Conservation (phyloP, 2,113 vertebrate genomes). For the Gadus chalcogrammus region DNA sequence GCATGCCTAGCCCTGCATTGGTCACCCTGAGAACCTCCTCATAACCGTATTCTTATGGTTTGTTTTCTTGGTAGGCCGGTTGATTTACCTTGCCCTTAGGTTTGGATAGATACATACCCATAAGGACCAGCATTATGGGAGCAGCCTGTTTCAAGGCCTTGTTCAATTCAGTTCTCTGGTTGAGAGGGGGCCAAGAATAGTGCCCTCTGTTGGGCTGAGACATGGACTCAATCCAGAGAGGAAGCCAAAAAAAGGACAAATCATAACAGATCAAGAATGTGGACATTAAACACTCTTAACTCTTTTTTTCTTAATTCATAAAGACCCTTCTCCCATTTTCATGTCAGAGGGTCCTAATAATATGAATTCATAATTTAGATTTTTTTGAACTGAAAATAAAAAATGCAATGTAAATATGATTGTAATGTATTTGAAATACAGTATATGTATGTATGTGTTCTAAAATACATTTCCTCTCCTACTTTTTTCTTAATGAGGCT, state of each 20-base stretch:
- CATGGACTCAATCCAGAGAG: slow-evolving; percentile 10
- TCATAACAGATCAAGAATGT: slow-evolving; percentile 2
- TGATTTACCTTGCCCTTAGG: no score
- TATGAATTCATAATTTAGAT: not conserved
- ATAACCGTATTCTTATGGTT: no score
- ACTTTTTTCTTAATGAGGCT: slow-evolving; percentile 24
- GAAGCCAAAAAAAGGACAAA: slow-evolving; percentile 10
- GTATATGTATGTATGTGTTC: slow-evolving; percentile 45
- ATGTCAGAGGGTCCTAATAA: not conserved
- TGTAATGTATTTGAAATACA: slow-evolving; percentile 59
- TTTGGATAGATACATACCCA: no score
- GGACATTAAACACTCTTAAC: slow-evolving; percentile 6
- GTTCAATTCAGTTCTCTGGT: not conserved
- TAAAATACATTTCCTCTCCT: slow-evolving; percentile 43
- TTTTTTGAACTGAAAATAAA: slow-evolving; percentile 35
- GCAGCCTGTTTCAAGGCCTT: slow-evolving; percentile 3
- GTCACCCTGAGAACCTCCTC: no score
- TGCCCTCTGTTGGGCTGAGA: not conserved
- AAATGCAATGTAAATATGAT: slow-evolving; percentile 69
- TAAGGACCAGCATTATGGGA: no score
- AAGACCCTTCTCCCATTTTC: not conserved
- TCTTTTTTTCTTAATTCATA: slow-evolving; percentile 8
- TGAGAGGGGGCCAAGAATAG: slow-evolving; percentile 1
- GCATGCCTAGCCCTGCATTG: no score
- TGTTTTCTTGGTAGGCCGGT: no score